Conservation (phyloP, 2,797 vertebrate genomes). For the Spea hammondii region DNA sequence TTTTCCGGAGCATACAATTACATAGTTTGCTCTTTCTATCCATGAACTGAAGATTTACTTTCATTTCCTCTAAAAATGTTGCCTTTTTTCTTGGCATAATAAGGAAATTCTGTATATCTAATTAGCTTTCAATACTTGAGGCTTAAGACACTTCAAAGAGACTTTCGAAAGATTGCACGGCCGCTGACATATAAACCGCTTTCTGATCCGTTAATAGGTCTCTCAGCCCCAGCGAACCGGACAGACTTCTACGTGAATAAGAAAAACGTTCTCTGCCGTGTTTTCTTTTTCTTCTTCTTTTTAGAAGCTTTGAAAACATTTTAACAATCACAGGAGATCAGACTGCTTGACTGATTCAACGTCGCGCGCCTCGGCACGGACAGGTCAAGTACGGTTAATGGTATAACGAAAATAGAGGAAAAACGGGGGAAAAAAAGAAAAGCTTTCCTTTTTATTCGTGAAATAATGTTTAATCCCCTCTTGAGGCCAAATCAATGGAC, state of each 20-base stretch:
- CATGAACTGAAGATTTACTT: no score
- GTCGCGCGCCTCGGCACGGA: not conserved
- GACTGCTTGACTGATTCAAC: not conserved
- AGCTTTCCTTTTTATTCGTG: not conserved
- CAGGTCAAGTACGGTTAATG: not conserved
- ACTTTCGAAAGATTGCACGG: not conserved
- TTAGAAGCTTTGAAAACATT: not conserved
- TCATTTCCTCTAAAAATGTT: not conserved
- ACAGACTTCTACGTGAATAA: not conserved
- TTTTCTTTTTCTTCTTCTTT: not conserved
- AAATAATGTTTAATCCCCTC: not conserved
- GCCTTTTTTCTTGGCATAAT: not conserved
- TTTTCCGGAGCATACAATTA: no score
- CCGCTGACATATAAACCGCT: not conserved
- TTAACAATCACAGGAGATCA: not conserved
- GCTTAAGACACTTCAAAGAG: not conserved
- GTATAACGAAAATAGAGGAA: not conserved
- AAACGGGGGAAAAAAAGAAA: not conserved
- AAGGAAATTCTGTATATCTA: not conserved
- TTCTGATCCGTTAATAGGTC: not conserved
- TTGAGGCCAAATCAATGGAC: constrained; percentile 12
- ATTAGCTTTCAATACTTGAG: not conserved
- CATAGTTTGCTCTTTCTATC: no score
- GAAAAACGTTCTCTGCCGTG: not conserved
- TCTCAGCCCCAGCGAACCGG: not conserved